A percentile compares a stretch with the other conserved stretches of the same genome.
Conservation (phyloP, 2,113 vertebrate species). For the Lepus americanus region DNA sequence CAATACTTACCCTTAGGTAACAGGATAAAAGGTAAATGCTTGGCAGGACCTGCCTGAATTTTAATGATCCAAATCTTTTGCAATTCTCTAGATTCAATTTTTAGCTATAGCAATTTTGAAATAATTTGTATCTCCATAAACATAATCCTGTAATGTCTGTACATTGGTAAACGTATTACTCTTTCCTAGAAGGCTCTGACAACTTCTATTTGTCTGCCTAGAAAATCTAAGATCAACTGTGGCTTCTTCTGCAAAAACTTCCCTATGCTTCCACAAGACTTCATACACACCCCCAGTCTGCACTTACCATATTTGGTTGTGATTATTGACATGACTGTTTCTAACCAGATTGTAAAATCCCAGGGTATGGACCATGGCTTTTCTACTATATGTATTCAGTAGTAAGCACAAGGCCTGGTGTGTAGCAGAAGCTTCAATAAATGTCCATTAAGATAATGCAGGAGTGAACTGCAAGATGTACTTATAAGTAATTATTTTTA, state of each 20-base stretch:
- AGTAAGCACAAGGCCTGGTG: neutral
- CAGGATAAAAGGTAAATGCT: slow-evolving; percentile 17
- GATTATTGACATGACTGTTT: slow-evolving; percentile 34
- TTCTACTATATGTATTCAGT: slow-evolving; percentile 42
- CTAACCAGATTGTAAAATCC: slow-evolving; percentile 23
- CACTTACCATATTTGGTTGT: neutral
- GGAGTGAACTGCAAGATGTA: neutral
- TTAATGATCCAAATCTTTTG: slow-evolving; percentile 18
- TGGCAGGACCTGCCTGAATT: slow-evolving; percentile 41
- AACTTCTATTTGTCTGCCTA: neutral
- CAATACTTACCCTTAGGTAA: neutral
- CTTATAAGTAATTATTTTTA: slow-evolving; percentile 53
- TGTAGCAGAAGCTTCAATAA: slow-evolving; percentile 31
- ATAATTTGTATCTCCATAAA: slow-evolving; percentile 28
- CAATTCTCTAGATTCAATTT: slow-evolving; percentile 55
- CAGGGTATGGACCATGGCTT: neutral
- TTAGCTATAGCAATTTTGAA: slow-evolving; percentile 45
- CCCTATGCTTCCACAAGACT: neutral
- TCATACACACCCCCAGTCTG: neutral
- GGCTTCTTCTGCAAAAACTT: slow-evolving; percentile 30
- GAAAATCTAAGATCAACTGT: slow-evolving; percentile 35
- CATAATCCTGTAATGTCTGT: neutral
- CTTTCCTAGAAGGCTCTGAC: slow-evolving; percentile 28
- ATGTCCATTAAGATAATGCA: neutral
- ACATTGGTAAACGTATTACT: neutral